Evolutionary conservation across 2,888 invertebrate species (phyloP), one percentile per base, ranked within the genome.

Genomic region (Neria commutata): DNA sequence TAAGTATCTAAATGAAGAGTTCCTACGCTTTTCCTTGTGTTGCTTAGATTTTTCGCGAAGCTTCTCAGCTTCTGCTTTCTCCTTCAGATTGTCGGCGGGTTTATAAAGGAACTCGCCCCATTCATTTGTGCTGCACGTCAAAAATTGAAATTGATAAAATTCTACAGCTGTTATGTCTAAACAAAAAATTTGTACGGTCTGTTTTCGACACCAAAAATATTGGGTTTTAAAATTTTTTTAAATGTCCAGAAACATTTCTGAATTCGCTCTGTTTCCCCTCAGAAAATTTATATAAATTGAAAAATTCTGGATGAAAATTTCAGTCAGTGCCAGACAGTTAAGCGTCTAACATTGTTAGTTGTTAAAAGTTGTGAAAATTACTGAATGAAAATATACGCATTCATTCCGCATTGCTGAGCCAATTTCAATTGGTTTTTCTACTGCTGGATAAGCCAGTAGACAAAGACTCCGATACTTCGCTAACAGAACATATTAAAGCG

Each of bases 351-450:
- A n/a, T n/a, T n/a, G n/a, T n/a, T n/a, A n/a, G n/a, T n/a, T n/a
- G n/a, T n/a, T n/a, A n/a, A n/a, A n/a, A n/a, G n/a, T n/a, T n/a
- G n/a, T n/a, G n/a, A n/a, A 95, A 94, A 83, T 92, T 93, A 14
- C 88, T 98, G 1, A 86, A 90, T 1, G 95, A 96, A 83, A 98
- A 98, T 82, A 85, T 98, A 61, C 91, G 91, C 80, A 87, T 98
- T 67, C 89, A 90, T 65, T 88, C 91, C 14, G 90, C 96, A 0
- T 84, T 98, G 55, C 82, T 98, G 16, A 95, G 95, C 2, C 86
- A 97, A 79, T 98, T 97, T 81, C 97, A 98, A 84, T 84, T 98
- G 56, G 91, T 95, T 48, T 98, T 95, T 78, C 90, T 97, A 63
- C 84, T 98, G 24, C 80, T 95, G 60, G 97, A 98, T 83, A 88